phyloP scores from a whole-genome alignment of 2,113 vertebrate genomes.

The Chloropsis cyanopogon region DNA sequence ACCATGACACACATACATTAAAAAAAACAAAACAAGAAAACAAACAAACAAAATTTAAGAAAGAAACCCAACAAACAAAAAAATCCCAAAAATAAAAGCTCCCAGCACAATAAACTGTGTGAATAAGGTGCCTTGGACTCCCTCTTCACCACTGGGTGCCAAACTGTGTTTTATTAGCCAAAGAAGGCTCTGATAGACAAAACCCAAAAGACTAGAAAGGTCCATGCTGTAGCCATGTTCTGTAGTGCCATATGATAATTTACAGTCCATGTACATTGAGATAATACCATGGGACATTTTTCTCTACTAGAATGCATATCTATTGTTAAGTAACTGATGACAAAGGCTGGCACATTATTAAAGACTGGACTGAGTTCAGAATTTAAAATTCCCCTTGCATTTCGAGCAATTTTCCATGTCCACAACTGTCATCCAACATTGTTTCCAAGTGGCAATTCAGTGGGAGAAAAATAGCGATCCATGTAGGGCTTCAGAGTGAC shows the following conservation, averaged over 20 bases:
- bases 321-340: constrained; percentile 45
- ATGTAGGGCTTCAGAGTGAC: constrained; percentile 5
- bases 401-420: constrained; percentile 44
- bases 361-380: constrained; percentile 10
- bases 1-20: neutral
- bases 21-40: neutral
- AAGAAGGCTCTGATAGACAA: neutral
- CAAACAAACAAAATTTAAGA: neutral
- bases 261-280: neutral
- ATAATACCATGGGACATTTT: neutral
- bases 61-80: neutral
- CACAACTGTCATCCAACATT: constrained; percentile 54
- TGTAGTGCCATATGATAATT: neutral
- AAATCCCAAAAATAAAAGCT: neutral
- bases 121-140: neutral
- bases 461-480: constrained; percentile 50
- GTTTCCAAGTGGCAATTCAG: constrained; percentile 42
- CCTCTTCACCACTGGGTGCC: neutral
- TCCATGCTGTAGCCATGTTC: neutral
- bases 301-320: neutral
- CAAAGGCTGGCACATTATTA: constrained; percentile 41
- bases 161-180: neutral
- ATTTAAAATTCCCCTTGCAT: neutral
- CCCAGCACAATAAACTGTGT: neutral
- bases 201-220: neutral